Conservation (phyloP, 2,113 vertebrate genomes). For the Eurystomus gularis region DNA sequence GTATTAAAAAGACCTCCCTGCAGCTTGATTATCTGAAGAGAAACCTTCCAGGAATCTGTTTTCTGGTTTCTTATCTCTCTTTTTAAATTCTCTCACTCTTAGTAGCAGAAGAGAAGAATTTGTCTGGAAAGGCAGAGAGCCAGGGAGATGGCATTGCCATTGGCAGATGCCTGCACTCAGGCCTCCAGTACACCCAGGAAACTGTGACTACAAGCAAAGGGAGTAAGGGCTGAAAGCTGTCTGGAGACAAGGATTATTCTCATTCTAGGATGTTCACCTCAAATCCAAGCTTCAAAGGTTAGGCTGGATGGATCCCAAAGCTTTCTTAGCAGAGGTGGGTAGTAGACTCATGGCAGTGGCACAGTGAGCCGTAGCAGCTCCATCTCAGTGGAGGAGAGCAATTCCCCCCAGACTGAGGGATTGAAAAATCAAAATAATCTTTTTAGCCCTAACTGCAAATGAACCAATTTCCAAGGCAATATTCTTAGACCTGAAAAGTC, state of each 20-base stretch:
- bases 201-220: neutral
- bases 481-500: conserved; percentile 8
- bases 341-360: neutral
- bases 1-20: neutral
- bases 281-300: neutral
- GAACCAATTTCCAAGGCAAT: conserved; percentile 43
- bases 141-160: neutral
- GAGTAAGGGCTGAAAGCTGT: neutral
- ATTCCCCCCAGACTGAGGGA: neutral
- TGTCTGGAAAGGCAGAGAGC: neutral
- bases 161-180: neutral
- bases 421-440: conserved; percentile 27
- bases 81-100: neutral
- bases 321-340: neutral
- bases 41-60: neutral
- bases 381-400: neutral
- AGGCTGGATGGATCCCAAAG: neutral
- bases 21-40: neutral
- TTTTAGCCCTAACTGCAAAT: conserved; percentile 26
- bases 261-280: neutral
- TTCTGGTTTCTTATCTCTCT: neutral
- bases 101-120: neutral
- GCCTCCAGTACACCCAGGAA: neutral
- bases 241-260: neutral
- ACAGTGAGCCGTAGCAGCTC: neutral